Conservation (phyloP, 2,797 vertebrate species). For the Acomys russatus region DNA sequence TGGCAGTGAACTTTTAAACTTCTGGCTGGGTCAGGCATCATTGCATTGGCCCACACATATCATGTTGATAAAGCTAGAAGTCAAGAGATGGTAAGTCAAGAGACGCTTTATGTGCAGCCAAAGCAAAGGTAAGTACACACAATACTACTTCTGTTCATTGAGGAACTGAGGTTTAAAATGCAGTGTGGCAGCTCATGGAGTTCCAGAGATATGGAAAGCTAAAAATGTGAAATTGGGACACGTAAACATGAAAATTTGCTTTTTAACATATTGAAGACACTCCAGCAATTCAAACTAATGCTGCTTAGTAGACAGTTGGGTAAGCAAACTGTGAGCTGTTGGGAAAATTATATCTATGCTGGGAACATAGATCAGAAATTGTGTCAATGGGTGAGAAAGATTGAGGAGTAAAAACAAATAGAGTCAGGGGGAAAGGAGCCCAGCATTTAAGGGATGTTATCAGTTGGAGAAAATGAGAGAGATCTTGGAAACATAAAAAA, state of each 20-base stretch:
- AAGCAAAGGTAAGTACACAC: neutral
- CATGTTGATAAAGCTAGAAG: neutral
- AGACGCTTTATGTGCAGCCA: neutral
- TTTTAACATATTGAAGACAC: neutral
- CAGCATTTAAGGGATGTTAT: neutral
- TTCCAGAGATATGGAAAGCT: neutral
- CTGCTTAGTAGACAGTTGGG: neutral
- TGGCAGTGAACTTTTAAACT: neutral
- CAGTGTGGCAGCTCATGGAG: neutral
- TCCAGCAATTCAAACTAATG: neutral
- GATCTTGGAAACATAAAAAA: constrained; percentile 11
- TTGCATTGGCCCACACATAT: neutral
- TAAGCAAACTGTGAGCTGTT: neutral
- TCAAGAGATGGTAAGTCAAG: neutral
- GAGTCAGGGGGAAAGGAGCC: neutral
- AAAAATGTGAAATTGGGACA: neutral
- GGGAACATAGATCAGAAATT: neutral
- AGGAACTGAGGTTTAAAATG: neutral
- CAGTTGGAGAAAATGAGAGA: constrained; percentile 16
- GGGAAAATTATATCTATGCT: neutral
- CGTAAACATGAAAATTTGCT: neutral
- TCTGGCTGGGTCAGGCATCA: neutral
- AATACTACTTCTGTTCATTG: neutral
- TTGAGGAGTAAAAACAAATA: neutral
- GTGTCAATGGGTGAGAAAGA: neutral